Percentiles rank a stretch among this genome's conserved stretches.
These are phyloP conservation scores for Dryomyza anilis DNA, from an alignment of 2,888 invertebrate genomes.

Conservation along the genomic window DNA sequence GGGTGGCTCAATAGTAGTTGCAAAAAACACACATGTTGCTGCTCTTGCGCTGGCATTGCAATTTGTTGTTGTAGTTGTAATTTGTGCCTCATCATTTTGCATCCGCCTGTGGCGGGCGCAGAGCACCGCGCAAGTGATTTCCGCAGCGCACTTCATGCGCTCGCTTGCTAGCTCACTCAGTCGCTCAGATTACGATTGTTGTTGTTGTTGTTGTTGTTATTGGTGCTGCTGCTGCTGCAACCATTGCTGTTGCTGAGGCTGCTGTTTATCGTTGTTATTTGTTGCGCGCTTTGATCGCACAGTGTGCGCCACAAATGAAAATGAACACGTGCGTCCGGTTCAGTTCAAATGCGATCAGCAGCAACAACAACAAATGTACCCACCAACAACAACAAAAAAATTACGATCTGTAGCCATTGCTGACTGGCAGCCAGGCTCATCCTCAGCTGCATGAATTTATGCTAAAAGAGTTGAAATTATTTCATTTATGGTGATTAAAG, in stretches of 20 bases:
- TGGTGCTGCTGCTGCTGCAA: slow-evolving; percentile 27
- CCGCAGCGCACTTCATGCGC: slow-evolving; percentile 12
- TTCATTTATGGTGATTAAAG: slow-evolving; percentile 48
- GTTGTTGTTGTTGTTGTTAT: slow-evolving; percentile 23
- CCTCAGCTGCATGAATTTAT: slow-evolving; percentile 31
- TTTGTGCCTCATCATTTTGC: slow-evolving; percentile 18
- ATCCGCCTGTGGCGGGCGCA: slow-evolving; percentile 9
- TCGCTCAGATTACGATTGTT: slow-evolving; percentile 39
- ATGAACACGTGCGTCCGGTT: slow-evolving; percentile 58
- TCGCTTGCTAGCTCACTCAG: neutral
- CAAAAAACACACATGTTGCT: slow-evolving; percentile 30
- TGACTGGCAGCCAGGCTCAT: too few species aligned
- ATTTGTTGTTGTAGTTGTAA: slow-evolving; percentile 13
- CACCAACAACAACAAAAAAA: slow-evolving; percentile 29
- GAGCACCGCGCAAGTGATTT: slow-evolving; percentile 17
- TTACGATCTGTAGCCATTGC: slow-evolving; percentile 27
- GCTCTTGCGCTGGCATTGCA: slow-evolving; percentile 14
- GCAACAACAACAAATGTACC: slow-evolving; percentile 26
- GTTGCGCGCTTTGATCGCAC: slow-evolving; percentile 35
- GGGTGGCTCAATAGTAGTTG: slow-evolving; percentile 19
- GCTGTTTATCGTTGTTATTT: slow-evolving; percentile 49
- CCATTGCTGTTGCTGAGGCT: slow-evolving; percentile 31
- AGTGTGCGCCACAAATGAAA: slow-evolving; percentile 51
- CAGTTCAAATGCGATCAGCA: slow-evolving; percentile 30
- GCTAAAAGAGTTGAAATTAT: slow-evolving; percentile 37